phyloP scores from a whole-genome alignment of 2,797 vertebrate genomes.

The Kryptopterus vitreolus region DNA sequence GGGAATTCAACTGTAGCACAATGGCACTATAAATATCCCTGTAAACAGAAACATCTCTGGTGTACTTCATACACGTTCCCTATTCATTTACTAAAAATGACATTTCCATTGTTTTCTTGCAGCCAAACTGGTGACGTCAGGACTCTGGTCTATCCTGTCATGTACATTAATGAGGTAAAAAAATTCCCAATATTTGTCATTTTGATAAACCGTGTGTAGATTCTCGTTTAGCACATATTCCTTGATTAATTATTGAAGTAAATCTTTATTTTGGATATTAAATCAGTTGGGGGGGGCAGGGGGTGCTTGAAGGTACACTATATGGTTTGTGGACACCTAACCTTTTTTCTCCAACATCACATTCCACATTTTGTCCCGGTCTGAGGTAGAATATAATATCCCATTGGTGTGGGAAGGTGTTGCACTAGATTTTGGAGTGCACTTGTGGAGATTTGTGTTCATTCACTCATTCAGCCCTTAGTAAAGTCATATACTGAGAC shows the following conservation, averaged over 20 bases:
- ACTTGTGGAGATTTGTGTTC: too few species aligned
- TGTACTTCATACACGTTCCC: not conserved
- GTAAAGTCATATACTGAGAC: too few species aligned
- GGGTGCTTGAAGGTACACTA: not conserved
- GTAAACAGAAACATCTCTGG: not conserved
- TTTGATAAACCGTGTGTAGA: not conserved
- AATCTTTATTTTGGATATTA: not conserved
- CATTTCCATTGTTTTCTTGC: constrained; percentile 36
- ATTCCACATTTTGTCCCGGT: too few species aligned
- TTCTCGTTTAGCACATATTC: too few species aligned
- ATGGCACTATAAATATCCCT: not conserved
- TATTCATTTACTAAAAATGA: not conserved
- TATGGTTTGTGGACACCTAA: not conserved
- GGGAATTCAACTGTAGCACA: too few species aligned
- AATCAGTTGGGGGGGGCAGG: not conserved
- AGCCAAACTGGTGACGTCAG: constrained; percentile 82
- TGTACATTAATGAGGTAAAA: constrained; percentile 92
- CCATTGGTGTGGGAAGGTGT: too few species aligned
- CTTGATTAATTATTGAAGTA: not conserved
- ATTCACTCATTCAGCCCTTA: too few species aligned
- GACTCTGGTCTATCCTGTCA: constrained; percentile 85
- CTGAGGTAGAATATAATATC: too few species aligned
- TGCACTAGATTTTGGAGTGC: too few species aligned
- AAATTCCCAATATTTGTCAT: not conserved
- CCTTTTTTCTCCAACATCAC: too few species aligned